These are phyloP conservation scores for Burhinus oedicnemus DNA, from an alignment of 2,113 vertebrate genomes.

Conservation along the genomic window DNA sequence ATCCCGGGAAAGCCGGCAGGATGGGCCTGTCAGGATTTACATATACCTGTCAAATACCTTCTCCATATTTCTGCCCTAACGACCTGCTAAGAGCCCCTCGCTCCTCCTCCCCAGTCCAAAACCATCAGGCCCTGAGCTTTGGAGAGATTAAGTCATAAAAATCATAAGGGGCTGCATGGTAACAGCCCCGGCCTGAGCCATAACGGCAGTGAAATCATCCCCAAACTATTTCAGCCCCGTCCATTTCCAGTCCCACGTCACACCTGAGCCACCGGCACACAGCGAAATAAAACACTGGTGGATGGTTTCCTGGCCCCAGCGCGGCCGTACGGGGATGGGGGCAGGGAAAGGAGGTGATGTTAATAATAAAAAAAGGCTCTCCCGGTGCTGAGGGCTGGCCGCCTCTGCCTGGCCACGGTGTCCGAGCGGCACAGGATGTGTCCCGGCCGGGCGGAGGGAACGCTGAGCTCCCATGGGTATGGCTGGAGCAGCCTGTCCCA, in stretches of 20 bases:
- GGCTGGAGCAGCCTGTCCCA: neutral
- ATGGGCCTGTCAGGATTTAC: neutral
- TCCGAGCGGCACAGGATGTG: accelerated
- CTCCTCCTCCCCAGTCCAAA: constrained; percentile 27
- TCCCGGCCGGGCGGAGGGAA: neutral
- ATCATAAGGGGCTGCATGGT: constrained; percentile 31
- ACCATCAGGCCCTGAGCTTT: constrained; percentile 51
- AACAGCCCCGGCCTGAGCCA: constrained; percentile 54
- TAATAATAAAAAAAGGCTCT: neutral
- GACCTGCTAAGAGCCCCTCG: constrained; percentile 66
- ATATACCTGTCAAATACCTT: constrained; percentile 53
- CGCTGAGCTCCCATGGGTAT: accelerated
- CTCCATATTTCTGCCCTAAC: constrained; percentile 38
- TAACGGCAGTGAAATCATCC: constrained; percentile 67
- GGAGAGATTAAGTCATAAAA: constrained; percentile 74
- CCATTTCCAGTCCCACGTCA: constrained; percentile 52
- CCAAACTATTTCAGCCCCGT: constrained; percentile 49
- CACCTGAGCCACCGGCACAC: constrained; percentile 45
- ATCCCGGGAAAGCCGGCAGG: neutral
- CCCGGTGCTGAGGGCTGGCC: accelerated
- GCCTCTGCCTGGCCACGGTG: too few species aligned
- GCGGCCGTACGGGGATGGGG: neutral
- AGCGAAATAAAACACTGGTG: neutral
- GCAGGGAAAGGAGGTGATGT: neutral
- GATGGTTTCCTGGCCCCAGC: constrained; percentile 22